Base-by-base conservation (phyloP, 1,140 invertebrate genomes). In the Pseudomyrmex cubaensis region DNA sequence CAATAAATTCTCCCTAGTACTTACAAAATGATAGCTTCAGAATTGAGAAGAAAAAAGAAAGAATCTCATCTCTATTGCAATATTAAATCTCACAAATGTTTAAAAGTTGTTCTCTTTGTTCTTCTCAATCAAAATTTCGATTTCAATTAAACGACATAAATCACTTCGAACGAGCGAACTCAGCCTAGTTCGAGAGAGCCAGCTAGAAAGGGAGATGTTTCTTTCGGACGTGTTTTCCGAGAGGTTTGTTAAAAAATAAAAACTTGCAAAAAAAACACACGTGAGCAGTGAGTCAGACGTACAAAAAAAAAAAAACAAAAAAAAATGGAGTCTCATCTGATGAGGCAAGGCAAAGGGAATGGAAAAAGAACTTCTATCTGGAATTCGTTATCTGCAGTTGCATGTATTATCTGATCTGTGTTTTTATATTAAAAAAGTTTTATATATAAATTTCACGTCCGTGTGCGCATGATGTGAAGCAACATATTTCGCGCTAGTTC, bases 401-500 rank as follows among this genome's bases (percentile, higher is more conserved):
- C 5, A 35, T 35, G 35, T 25, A 48, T 48, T 72, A 35, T n/a
- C 56, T 59, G 35, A 61, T 61, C 50, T 52, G 35, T 35, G 46
- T 64, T 67, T 82, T 78, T 56, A 57, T 56, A 62, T 89, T 82
- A 84, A 86, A 83, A 83, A 83, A 25, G 57, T 64, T 50, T 50
- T 82, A 86, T 66, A 52, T 2, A 69, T 5, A 84, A 13, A 72
- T 89, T 86, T 86, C 87, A 89, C 86, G 83, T 83, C 84, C 75
- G 85, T 82, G 85, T 86, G 87, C 74, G 86, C 78, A 63, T 89
- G 87, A 72, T 35, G 35, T 80, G 76, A 89, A 89, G 78, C 61
- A 84, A 83, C 75, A 89, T 90, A 35, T 89, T 89, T 90, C 86
- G 89, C 87, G 77, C 75, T 85, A 82, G 35, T 35, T 35, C 35